Conservation (phyloP, 2,888 invertebrate species). For the Atherix ibis region DNA sequence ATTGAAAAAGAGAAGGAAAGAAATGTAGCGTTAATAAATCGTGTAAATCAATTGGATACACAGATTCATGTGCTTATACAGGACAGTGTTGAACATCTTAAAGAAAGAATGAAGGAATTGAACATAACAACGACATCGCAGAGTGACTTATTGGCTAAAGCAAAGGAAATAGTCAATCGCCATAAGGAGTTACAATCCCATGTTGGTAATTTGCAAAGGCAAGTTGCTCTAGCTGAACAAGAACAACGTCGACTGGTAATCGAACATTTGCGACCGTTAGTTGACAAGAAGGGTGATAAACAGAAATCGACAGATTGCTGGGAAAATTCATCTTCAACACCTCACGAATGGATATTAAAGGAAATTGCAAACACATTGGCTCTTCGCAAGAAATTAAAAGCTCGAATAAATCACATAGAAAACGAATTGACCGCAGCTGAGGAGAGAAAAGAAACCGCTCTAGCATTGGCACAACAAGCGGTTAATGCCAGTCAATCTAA, state of each 20-base stretch:
- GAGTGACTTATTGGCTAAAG: conserved; percentile 68
- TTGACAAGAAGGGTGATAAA: conserved; percentile 48
- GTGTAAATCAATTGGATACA: conserved; percentile 81
- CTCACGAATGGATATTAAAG: conserved; percentile 67
- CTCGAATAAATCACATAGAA: conserved; percentile 55
- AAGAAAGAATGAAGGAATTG: conserved; percentile 80
- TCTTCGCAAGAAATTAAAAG: conserved; percentile 69
- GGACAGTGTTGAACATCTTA: conserved; percentile 77
- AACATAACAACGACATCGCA: conserved; percentile 78
- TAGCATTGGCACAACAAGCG: conserved; percentile 23
- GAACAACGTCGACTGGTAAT: conserved; percentile 58
- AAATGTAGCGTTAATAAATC: conserved; percentile 63
- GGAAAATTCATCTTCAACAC: conserved; percentile 49
- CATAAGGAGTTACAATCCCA: conserved; percentile 86
- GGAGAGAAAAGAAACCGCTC: conserved; percentile 38
- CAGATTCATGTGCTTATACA: conserved; percentile 84
- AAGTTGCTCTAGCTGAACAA: conserved; percentile 52
- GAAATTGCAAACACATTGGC: conserved; percentile 75
- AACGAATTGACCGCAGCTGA: conserved; percentile 54
- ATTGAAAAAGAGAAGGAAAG: conserved; percentile 74
- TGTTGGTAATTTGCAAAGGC: conserved; percentile 70
- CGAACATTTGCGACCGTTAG: conserved; percentile 58
- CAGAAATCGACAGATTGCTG: conserved; percentile 30
- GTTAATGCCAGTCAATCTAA: conserved; percentile 12
- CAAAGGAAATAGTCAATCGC: conserved; percentile 80